Percentiles rank a stretch among this genome's conserved stretches.
phyloP scores from a whole-genome alignment of 2,113 vertebrate species.

The Gavialis gangeticus region DNA sequence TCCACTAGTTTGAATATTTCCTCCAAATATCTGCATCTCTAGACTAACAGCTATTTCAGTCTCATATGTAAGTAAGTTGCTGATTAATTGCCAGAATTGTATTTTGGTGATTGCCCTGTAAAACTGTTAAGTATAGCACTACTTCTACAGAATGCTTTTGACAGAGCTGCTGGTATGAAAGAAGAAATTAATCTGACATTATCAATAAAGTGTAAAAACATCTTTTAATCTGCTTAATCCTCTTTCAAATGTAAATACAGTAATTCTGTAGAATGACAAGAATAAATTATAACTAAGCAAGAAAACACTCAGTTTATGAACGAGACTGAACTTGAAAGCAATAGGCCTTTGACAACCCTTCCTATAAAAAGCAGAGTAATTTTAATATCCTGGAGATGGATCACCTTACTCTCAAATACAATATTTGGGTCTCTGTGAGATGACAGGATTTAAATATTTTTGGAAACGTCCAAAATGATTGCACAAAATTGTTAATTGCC shows the following conservation, averaged over 20 bases:
- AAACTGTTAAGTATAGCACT: not conserved
- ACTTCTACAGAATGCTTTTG: slow-evolving; percentile 41
- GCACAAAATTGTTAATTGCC: not conserved
- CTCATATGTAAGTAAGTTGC: not conserved
- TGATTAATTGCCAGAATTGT: slow-evolving; percentile 27
- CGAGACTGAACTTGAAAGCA: slow-evolving; percentile 51
- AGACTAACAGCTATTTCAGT: not conserved
- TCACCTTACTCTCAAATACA: slow-evolving; percentile 30
- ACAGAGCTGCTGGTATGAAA: slow-evolving; percentile 45
- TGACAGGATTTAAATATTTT: not conserved
- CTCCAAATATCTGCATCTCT: not conserved
- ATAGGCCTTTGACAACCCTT: slow-evolving; percentile 44
- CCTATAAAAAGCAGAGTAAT: slow-evolving; percentile 35
- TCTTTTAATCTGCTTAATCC: slow-evolving; percentile 48
- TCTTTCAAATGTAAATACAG: slow-evolving; percentile 27
- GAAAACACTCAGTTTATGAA: slow-evolving; percentile 35
- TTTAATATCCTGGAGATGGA: slow-evolving; percentile 23
- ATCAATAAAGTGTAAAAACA: slow-evolving; percentile 22
- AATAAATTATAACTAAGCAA: slow-evolving; percentile 59
- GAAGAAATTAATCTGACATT: slow-evolving; percentile 40
- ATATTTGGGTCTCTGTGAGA: not conserved
- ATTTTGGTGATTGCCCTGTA: slow-evolving; percentile 2
- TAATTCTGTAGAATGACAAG: slow-evolving; percentile 48
- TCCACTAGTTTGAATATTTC: not conserved
- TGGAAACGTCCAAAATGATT: slow-evolving; percentile 1